Conservation (phyloP, 2,113 vertebrate species). For the Paratilapia polleni region DNA sequence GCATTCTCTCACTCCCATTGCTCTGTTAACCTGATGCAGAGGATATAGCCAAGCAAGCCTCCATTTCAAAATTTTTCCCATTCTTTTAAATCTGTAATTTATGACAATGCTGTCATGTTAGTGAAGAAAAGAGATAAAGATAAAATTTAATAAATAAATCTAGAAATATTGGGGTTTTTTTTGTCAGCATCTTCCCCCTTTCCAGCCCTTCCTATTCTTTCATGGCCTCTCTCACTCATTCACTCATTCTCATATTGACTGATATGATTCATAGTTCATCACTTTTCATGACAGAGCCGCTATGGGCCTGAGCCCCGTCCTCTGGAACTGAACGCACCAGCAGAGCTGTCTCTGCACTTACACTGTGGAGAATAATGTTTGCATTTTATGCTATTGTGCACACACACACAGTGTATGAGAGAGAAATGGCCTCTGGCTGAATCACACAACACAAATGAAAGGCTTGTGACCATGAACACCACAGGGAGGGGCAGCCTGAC, state of each 20-base stretch:
- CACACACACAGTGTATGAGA: neutral
- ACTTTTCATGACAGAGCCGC: conserved; percentile 16
- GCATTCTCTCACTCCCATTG: neutral
- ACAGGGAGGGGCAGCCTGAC: neutral
- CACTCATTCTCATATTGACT: conserved; percentile 10
- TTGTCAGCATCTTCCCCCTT: neutral
- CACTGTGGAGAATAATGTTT: conserved; percentile 19
- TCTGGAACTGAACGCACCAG: neutral
- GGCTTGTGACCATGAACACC: conserved; percentile 12
- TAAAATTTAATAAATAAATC: neutral
- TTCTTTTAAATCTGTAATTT: neutral
- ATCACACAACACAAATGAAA: conserved; percentile 42
- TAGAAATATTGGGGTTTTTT: no score
- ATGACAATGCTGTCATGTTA: neutral
- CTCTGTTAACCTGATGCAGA: neutral
- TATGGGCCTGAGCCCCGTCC: neutral
- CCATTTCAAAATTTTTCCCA: neutral
- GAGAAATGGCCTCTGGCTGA: neutral
- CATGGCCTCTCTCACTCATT: neutral
- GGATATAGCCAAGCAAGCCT: neutral
- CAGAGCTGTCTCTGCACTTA: conserved; percentile 14
- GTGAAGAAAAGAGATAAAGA: neutral
- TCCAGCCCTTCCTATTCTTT: neutral
- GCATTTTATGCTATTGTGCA: neutral
- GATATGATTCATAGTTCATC: conserved; percentile 51